Evolutionary conservation across 2,797 vertebrate genomes (phyloP), one percentile per base, ranked within the genome.

Genomic region (Semaprochilodus insignis): DNA sequence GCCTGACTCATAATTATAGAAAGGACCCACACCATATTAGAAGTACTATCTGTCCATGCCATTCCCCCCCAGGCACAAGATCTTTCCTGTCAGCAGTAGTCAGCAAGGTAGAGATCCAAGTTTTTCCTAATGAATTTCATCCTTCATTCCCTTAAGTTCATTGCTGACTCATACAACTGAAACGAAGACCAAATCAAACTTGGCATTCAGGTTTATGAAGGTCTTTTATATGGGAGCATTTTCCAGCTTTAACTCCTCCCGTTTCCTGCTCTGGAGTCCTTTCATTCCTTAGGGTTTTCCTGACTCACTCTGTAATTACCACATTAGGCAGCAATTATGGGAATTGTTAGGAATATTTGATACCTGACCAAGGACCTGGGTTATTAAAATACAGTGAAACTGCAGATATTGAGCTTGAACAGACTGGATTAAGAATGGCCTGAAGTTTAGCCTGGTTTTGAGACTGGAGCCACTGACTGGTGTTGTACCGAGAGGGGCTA

Each of bases 261-360:
- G n/a, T 31, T 31, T n/a, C n/a, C 77, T 80, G 40, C 44, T 73
- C 57, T 52, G 19, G 11, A 80, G 74, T 1, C 25, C 19, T 31
- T 31, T 59, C n/a, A 10, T 11, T 23, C 10, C 8, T 31, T n/a
- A 73, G 75, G 6, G 7, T 52, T 31, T 60, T 76, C 17, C 23
- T 62, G 8, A 19, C 72, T 52, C n/a, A 21, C 31, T 80, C 67
- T 36, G 40, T 81, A 77, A 69, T 79, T 80, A 77, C 55, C 72
- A 78, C 77, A 78, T 82, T 77, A 78, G 67, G 25, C 36, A 69
- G 84, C 74, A 85, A 87, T 86, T 75, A 81, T 63, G 44, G 51
- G 25, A 6, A 77, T 85, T 23, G 66, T 88, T 80, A 84, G 27
- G 19, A 81, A 62, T 72, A 59, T 70, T 73, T 80, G 69, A 85